Evolutionary conservation across 1,140 invertebrate species (phyloP).

Genomic region (Cotesia typhae): DNA sequence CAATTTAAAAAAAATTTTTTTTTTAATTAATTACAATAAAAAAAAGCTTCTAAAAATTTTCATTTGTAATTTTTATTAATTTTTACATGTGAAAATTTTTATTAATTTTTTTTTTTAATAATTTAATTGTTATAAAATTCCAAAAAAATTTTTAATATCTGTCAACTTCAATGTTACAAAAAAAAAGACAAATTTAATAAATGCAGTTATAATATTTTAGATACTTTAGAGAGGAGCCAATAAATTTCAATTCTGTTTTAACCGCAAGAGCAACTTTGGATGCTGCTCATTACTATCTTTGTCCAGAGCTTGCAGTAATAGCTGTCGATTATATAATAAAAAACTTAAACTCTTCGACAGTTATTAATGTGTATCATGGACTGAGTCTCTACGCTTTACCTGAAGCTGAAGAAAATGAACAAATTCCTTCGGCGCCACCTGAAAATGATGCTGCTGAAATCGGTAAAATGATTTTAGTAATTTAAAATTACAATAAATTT

Average conservation of each 20-base stretch:
- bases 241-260: constrained; percentile 71
- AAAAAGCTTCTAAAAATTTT: too few relatives aligned
- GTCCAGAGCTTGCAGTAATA: constrained; percentile 69
- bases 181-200: neutral
- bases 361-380: constrained; percentile 65
- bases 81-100: too few relatives aligned
- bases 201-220: constrained; percentile 49
- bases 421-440: constrained; percentile 45
- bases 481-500: too few relatives aligned
- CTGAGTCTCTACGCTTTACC: constrained; percentile 58
- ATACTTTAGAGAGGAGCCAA: constrained; percentile 71
- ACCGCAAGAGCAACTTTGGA: constrained; percentile 74
- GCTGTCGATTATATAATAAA: constrained; percentile 71
- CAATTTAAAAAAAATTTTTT: too few relatives aligned
- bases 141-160: too few relatives aligned
- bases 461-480: constrained; percentile 36
- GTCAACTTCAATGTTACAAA: too few relatives aligned
- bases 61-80: too few relatives aligned
- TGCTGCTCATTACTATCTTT: constrained; percentile 75
- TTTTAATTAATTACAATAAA: too few relatives aligned
- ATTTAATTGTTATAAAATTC: too few relatives aligned
- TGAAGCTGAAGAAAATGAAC: constrained; percentile 17
- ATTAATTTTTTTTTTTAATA: too few relatives aligned
- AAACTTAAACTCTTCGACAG: constrained; percentile 62
- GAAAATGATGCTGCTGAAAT: constrained; percentile 53